Evolutionary conservation across 2,113 vertebrate genomes (phyloP).

Genomic region (Papio anubis): DNA sequence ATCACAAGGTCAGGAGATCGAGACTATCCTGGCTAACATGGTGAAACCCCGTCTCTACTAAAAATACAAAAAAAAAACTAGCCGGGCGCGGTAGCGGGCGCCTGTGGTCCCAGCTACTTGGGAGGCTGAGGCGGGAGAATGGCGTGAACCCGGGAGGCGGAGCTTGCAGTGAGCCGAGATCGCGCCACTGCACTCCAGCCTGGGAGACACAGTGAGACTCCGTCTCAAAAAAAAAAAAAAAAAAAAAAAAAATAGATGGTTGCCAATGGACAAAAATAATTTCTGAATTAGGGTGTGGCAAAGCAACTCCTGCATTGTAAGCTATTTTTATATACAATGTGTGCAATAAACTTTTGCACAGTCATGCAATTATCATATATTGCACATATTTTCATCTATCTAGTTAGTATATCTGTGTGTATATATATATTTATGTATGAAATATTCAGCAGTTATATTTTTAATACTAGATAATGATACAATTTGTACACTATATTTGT

Average conservation of each 20-base stretch:
- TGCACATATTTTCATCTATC: neutral
- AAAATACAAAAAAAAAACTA: no score
- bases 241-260: neutral
- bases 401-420: neutral
- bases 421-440: neutral
- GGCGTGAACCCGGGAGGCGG: no score
- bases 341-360: neutral
- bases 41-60: no score
- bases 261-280: neutral
- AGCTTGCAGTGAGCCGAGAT: no score
- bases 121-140: no score
- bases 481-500: neutral
- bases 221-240: no score
- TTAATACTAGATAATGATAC: neutral
- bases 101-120: no score
- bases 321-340: neutral
- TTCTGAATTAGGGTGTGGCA: neutral
- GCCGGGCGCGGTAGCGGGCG: no score
- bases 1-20: no score
- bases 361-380: neutral
- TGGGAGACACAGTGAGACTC: no score
- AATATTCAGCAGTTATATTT: neutral
- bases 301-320: neutral
- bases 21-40: no score
- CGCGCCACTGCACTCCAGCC: no score